Base-by-base conservation (phyloP, 2,797 vertebrate species). In the Rhincodon typus region DNA sequence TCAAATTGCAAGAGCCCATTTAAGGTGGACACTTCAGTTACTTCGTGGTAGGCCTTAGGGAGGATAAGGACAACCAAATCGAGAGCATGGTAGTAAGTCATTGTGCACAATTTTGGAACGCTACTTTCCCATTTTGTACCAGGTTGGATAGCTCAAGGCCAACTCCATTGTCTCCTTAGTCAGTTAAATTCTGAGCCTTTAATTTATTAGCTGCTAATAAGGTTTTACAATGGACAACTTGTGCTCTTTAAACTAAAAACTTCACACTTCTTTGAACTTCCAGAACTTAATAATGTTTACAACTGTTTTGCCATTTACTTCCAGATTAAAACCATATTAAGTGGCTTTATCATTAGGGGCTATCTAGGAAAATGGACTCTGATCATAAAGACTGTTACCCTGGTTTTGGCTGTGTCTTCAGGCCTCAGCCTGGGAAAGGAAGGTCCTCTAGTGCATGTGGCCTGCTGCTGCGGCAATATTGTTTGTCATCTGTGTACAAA, bases 311-410 rank as follows among this genome's bases (percentile, higher is more conserved):
- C 95, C n/a, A 38, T 97, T 97, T 96, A 96, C 96, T 96, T 97
- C 95, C 97, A 99, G 99, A 99, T 99, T 96, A 99, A 99, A 97
- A 99, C 99, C 96, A 99, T 99, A 97, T 98, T 99, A 96, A 99
- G 99, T 82, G 99, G 99, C 82, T 99, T 99, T 97, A 99, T 99
- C 97, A 99, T 99, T 97, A 98, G 99, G 12, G 99, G 99, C 96
- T 99, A 99, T 97, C 97, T 99, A 97, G 99, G 99, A 93, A 99
- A 99, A 97, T 99, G 99, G 99, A 99, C 99, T 0, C 97, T 99
- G 96, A 97, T 99, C 96, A 98, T 99, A 96, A 99, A 99, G 98
- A 99, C 99, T 79, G 97, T 99, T 97, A 99, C 99, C 0, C 97
- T 99, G 96, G 99, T 99, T 30, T 96, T 99, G 96, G 99, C 99